Conservation (phyloP, 2,888 invertebrate species). For the Synergus japonicus region DNA sequence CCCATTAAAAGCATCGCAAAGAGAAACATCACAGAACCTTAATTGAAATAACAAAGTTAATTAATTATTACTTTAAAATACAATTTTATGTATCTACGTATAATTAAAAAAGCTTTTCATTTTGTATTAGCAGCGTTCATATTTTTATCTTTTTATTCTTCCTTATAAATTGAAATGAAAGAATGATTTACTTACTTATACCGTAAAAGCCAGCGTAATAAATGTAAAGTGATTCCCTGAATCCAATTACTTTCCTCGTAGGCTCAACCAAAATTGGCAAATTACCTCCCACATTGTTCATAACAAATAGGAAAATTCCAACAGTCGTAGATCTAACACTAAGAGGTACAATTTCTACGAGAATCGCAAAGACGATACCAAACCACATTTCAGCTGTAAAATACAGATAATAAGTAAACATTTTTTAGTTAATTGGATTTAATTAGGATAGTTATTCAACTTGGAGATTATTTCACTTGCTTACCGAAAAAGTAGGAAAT, state of each 20-base stretch:
- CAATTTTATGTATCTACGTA: no score
- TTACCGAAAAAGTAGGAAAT: conserved; percentile 92
- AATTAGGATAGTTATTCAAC: neutral
- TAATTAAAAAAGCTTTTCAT: no score
- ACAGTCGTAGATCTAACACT: conserved; percentile 90
- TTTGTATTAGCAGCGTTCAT: no score
- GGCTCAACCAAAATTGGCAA: conserved; percentile 93
- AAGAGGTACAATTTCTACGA: conserved; percentile 92
- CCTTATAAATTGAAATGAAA: neutral
- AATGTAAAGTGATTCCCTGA: conserved; percentile 90
- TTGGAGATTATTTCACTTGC: conserved; percentile 62
- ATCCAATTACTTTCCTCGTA: conserved; percentile 88
- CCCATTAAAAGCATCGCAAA: conserved; percentile 90
- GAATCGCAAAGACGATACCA: conserved; percentile 92
- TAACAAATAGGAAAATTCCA: conserved; percentile 92
- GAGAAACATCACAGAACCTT: conserved; percentile 90
- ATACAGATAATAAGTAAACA: neutral
- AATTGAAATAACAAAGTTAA: neutral
- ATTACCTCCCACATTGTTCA: conserved; percentile 95
- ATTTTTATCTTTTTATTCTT: neutral
- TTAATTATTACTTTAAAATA: neutral
- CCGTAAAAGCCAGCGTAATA: conserved; percentile 93
- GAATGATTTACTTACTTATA: conserved; percentile 83
- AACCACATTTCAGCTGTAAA: conserved; percentile 95
- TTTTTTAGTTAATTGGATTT: neutral